Conservation (phyloP, 2,113 vertebrate genomes). For the Chloroceryle aenea region DNA sequence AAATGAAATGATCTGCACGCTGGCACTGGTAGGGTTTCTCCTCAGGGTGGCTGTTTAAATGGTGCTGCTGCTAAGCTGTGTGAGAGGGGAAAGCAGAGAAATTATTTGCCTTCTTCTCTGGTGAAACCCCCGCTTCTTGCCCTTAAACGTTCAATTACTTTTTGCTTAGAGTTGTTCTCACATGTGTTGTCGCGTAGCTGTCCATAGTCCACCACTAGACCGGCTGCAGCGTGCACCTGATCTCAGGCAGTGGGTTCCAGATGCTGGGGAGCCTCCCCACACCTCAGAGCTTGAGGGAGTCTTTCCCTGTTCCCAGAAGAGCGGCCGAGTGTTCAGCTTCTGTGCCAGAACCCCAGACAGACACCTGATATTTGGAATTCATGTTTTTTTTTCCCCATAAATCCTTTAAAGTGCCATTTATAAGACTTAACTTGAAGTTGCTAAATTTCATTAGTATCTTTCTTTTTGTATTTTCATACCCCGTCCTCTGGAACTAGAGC, state of each 20-base stretch:
- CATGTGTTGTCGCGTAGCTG: background rate
- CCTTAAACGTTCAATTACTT: background rate
- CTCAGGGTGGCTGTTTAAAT: background rate
- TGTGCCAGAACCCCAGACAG: background rate
- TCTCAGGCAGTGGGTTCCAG: background rate
- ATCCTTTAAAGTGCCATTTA: background rate
- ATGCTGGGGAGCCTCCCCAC: background rate
- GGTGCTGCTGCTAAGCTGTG: background rate
- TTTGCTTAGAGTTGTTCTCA: background rate
- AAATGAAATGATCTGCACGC: background rate
- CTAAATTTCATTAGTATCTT: background rate
- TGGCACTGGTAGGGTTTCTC: background rate
- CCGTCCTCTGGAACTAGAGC: background rate
- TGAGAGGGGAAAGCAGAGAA: background rate
- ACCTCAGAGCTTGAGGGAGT: background rate
- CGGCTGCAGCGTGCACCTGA: rapidly evolving
- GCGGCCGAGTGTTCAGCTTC: background rate
- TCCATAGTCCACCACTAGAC: background rate
- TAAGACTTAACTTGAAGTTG: background rate
- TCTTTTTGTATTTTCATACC: background rate
- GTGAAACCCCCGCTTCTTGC: background rate
- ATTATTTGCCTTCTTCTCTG: background rate
- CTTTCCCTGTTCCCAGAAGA: background rate
- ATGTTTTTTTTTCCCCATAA: background rate
- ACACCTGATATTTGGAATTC: background rate